Evolutionary conservation across 1,140 invertebrate genomes (phyloP).

Genomic region (Tetramorium alpestre): DNA sequence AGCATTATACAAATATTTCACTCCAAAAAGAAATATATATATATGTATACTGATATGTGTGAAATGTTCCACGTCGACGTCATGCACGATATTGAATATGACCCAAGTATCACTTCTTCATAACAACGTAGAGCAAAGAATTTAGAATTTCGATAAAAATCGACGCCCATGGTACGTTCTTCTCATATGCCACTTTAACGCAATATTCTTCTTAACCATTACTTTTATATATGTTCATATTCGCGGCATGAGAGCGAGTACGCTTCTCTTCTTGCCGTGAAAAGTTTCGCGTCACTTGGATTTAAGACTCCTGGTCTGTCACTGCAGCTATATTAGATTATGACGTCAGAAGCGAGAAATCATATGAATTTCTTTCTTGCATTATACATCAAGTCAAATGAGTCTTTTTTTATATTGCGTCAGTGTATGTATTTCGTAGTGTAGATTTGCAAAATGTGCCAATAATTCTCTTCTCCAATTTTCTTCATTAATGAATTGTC

Average conservation of each 20-base stretch:
- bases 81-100: conserved; percentile 7
- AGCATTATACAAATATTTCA: not conserved
- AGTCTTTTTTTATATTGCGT: not conserved
- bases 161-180: not conserved
- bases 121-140: conserved; percentile 8
- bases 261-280: conserved; percentile 1
- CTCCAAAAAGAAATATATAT: not conserved
- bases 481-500: conserved; percentile 20
- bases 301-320: conserved; percentile 30
- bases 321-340: conserved; percentile 27
- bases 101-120: conserved; percentile 17
- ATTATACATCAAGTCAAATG: not conserved
- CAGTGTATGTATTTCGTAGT: not conserved
- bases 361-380: conserved; percentile 28
- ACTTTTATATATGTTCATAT: conserved; percentile 40
- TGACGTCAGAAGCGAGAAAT: conserved; percentile 20
- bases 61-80: not conserved
- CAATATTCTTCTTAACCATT: conserved; percentile 36
- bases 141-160: conserved; percentile 37
- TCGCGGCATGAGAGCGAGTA: conserved; percentile 1
- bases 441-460: not conserved
- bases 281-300: conserved; percentile 39
- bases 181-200: not conserved
- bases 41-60: not conserved
- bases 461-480: conserved; percentile 13